Base-by-base conservation (phyloP, 64 coral and sea anemone species). In the Astreopora myriophthalma region DNA sequence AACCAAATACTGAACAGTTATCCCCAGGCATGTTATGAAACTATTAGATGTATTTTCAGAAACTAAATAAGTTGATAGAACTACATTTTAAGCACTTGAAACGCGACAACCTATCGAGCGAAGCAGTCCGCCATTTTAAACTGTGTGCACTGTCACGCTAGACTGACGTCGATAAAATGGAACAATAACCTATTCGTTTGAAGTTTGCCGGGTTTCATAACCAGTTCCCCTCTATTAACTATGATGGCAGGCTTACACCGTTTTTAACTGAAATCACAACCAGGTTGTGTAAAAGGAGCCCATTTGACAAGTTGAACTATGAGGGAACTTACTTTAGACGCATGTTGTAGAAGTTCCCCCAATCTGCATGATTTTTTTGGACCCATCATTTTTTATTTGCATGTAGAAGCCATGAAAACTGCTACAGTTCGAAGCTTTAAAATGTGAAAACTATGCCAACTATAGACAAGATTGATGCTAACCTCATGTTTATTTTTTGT, bases 371-470 rank as follows among this genome's bases (percentile, higher is more conserved):
- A 63, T 20, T 63, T 63, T 20, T 63, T 11, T 24, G 22, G 22
- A 63, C 17, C 58, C 58, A 63, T 63, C 10, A 63, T 63, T 63
- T 63, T 63, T 63, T 63, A 63, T 63, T 63, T 63, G 0, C 58
- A 3, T 16, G 58, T 63, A 63, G 58, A 63, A 0, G 58, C 58
- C 58, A 63, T 63, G 0, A 24, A 13, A 63, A 63, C 0, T 63
- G 58, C 58, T 55, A 55, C 49, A 55, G 49, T 55, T 55, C 49
- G 49, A 55, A 31, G 27, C 26, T 29, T 68, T 68, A 31, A 67
- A 67, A n/a, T 68, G 8, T 30, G 64, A 68, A 25, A 68, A 68
- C 64, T 68, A 68, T 68, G 64, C 64, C 64, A 68, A 68, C 64
- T 26, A 68, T 27, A 68, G 64, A 68, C 64, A 68, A 68, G 49